Evolutionary conservation across 2,797 vertebrate genomes (phyloP).

Genomic region (Pseudopleuronectes americanus): DNA sequence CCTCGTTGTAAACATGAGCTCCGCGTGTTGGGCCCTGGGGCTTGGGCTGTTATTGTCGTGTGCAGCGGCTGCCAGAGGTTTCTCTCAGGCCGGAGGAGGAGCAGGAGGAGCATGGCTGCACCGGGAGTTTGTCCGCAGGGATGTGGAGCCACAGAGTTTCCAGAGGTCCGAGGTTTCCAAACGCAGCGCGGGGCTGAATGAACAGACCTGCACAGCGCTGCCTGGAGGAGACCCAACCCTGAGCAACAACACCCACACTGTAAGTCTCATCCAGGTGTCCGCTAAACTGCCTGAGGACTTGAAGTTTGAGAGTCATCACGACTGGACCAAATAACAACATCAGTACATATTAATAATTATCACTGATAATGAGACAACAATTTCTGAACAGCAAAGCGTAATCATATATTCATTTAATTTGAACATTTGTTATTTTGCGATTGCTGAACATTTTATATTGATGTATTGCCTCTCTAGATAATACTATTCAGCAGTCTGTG

Average conservation of each 20-base stretch:
- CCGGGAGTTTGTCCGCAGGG: conserved; percentile 22
- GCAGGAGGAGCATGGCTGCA: conserved; percentile 16
- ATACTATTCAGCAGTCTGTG: too few relatives aligned
- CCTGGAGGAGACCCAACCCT: conserved; percentile 76
- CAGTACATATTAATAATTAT: too few relatives aligned
- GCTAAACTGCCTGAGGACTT: too few relatives aligned
- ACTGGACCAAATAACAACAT: too few relatives aligned
- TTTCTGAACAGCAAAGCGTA: too few relatives aligned
- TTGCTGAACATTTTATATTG: too few relatives aligned
- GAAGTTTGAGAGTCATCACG: too few relatives aligned
- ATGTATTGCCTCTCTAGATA: too few relatives aligned
- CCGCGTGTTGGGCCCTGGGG: conserved; percentile 45
- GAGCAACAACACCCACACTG: conserved; percentile 88
- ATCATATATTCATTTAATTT: too few relatives aligned
- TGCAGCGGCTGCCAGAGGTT: conserved; percentile 46
- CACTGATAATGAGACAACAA: too few relatives aligned
- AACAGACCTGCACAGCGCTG: conserved; percentile 75
- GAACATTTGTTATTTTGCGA: too few relatives aligned
- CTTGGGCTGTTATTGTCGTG: conserved; percentile 54
- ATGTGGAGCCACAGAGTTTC: conserved; percentile 38
- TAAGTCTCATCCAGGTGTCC: conserved; percentile 70
- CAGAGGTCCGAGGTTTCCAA: conserved; percentile 41
- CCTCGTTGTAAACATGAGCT: conserved; percentile 68
- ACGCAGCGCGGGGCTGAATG: conserved; percentile 68
- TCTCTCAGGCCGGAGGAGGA: conserved; percentile 8